Base-by-base conservation (phyloP, 2,888 invertebrate species). In the Drosophila kanekoi region DNA sequence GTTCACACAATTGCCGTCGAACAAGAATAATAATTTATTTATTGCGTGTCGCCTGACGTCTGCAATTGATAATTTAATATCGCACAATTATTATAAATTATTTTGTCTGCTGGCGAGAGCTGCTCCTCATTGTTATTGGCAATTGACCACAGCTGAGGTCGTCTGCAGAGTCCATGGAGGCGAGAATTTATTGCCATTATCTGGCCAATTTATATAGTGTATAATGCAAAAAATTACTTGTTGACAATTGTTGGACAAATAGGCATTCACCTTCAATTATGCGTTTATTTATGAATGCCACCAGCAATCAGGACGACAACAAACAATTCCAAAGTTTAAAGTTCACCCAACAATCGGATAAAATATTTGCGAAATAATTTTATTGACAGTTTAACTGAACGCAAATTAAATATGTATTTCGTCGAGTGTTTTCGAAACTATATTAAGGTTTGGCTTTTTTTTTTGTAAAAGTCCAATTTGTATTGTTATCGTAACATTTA, bases 11-110 rank as follows among this genome's bases (percentile, higher is more conserved):
- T 40, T 38, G 23, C 43, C 56, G 18, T n/a, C 43, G 62, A 54
- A 66, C 57, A 49, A 59, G 49, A 48, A 65, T 59, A 62, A 62
- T 77, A 71, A 80, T 68, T 81, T 85, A 82, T 85, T 85, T 86
- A 86, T 83, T 83, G 65, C 74, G 37, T 70, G 63, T 56, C 47
- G 71, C 37, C 45, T 47, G 68, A 69, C 69, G 61, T 38, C 84
- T 80, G 76, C 84, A 84, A 84, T 84, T 84, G 87, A 87, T 84
- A 87, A 84, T 87, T 84, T 80, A 73, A 84, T 87, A 81, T 81
- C 54, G 58, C 77, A 62, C 87, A 82, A 84, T 87, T 87, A 84
- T 82, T 76, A 56, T 81, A 72, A 82, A 78, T 82, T 83, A 83
- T 80, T 81, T 76, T 60, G 68, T 75, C 81, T 72, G 80, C 16